These are phyloP conservation scores for Nyctereutes procyonoides DNA, from an alignment of 2,113 vertebrate genomes.

Conservation along the genomic window DNA sequence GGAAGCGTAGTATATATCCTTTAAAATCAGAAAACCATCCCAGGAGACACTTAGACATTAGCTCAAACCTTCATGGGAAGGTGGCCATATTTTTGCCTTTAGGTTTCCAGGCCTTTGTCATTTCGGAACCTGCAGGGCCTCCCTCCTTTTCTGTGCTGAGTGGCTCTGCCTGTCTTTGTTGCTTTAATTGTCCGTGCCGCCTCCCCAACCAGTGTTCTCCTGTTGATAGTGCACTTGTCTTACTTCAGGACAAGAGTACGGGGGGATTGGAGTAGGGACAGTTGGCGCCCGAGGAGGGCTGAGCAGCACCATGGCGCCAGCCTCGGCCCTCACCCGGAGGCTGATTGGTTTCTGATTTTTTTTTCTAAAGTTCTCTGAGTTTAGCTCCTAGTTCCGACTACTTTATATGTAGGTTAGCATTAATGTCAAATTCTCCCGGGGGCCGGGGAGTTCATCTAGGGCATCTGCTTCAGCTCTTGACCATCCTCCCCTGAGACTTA, in stretches of 20 bases:
- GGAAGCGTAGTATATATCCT: not conserved
- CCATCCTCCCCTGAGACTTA: not conserved
- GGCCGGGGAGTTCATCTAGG: not conserved
- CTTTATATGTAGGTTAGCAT: not conserved
- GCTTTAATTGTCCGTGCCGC: not conserved
- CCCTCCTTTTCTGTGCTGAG: not conserved
- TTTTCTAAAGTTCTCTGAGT: not conserved
- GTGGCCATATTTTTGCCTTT: too few relatives aligned
- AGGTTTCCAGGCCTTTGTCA: not conserved
- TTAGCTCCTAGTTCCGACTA: not conserved
- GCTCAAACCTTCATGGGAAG: not conserved
- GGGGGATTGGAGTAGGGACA: not conserved
- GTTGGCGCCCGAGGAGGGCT: too few relatives aligned
- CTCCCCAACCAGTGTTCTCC: not conserved
- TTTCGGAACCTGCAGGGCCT: not conserved
- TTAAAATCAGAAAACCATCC: not conserved
- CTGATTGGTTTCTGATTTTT: not conserved
- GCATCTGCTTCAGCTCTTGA: slow-evolving; percentile 28
- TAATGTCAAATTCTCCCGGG: slow-evolving; percentile 3
- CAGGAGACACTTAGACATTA: not conserved
- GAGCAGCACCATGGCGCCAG: fast-evolving
- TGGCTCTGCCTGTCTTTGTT: not conserved
- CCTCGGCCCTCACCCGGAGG: not conserved
- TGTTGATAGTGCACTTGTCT: fast-evolving
- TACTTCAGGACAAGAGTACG: not conserved